Percentiles rank a stretch among this genome's conserved stretches.
phyloP scores from a whole-genome alignment of 53 echinoderm and acorn worm genomes.

The Luidia sarsii region DNA sequence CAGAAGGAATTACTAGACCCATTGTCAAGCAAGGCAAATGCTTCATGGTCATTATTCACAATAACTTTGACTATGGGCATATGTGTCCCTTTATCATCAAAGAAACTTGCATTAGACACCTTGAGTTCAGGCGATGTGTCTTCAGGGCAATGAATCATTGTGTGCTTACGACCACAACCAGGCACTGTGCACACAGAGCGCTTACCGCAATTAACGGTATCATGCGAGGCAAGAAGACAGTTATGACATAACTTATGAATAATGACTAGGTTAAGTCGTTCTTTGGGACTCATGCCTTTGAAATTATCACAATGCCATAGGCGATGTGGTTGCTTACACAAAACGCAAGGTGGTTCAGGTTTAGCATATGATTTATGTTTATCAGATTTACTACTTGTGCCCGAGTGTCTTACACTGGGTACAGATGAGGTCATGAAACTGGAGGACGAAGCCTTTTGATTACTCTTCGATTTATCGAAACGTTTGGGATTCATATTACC shows the following conservation, averaged over 20 bases:
- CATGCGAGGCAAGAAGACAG: constrained; percentile 32
- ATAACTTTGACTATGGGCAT: constrained; percentile 43
- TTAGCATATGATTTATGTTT: constrained; percentile 37
- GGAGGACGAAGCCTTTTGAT: not conserved
- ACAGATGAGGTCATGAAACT: not conserved
- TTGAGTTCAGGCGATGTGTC: not conserved
- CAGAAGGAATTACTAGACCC: constrained; percentile 60
- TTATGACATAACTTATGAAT: constrained; percentile 54
- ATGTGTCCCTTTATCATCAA: not conserved
- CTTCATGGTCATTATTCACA: constrained; percentile 11
- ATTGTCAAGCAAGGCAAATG: constrained; percentile 39
- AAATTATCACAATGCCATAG: constrained; percentile 45
- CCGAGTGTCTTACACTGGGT: not conserved
- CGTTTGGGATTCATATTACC: not conserved
- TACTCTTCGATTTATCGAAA: not conserved
- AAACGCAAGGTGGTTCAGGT: constrained; percentile 48
- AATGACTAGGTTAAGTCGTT: constrained; percentile 22
- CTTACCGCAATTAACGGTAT: constrained; percentile 19
- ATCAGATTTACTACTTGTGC: not conserved
- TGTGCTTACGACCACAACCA: constrained; percentile 54
- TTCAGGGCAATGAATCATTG: constrained; percentile 39
- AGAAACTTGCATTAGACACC: constrained; percentile 53
- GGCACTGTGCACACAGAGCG: constrained; percentile 11
- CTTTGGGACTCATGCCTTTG: constrained; percentile 25
- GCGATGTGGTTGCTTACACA: constrained; percentile 36